Conservation (phyloP, 2,888 invertebrate genomes). For the Tachina grossa region DNA sequence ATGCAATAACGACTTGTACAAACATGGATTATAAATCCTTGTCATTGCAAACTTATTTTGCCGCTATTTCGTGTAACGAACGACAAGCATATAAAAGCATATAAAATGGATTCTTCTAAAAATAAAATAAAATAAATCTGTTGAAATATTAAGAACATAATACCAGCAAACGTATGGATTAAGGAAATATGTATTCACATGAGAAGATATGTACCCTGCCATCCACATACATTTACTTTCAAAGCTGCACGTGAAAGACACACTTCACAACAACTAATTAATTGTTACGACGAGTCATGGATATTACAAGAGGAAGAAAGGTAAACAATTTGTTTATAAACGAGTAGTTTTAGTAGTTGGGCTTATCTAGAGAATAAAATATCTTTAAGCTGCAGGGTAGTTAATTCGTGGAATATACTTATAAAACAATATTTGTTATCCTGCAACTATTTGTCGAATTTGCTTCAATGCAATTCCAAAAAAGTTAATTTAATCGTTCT, state of each 20-base stretch:
- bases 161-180: slow-evolving; percentile 5
- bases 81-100: not conserved
- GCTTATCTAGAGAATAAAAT: too few species aligned
- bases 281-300: slow-evolving; percentile 45
- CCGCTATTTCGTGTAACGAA: not conserved
- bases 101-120: not conserved
- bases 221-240: not conserved
- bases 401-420: too few species aligned
- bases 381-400: too few species aligned
- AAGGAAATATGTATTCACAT: not conserved
- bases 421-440: too few species aligned
- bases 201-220: not conserved
- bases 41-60: not conserved
- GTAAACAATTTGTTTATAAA: too few species aligned
- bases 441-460: too few species aligned
- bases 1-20: too few species aligned
- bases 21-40: too few species aligned
- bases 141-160: slow-evolving; percentile 20
- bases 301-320: not conserved
- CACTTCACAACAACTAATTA: slow-evolving; percentile 63
- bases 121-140: slow-evolving; percentile 21
- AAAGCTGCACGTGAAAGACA: slow-evolving; percentile 58
- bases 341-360: too few species aligned
- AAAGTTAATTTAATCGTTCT: too few species aligned
- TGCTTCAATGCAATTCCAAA: too few species aligned